Base-by-base conservation (phyloP, 2,113 vertebrate species). In the Macaca mulatta region DNA sequence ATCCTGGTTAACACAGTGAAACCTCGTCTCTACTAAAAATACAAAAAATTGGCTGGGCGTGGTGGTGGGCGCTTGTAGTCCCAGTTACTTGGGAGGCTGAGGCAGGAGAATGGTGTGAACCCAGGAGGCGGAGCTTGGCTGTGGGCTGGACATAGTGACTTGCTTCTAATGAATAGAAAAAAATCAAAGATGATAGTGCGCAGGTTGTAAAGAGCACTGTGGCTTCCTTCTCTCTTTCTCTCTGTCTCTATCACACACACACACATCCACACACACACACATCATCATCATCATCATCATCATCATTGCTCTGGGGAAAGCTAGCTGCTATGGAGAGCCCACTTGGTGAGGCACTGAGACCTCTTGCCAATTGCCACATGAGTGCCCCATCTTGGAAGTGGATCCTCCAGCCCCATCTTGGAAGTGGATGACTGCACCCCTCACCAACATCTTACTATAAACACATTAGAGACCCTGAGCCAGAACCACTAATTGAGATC, bases 41-140 rank as follows among this genome's bases (percentile, higher is more conserved):
- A 61, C 59, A 27, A 61, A 61, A 61, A 61, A 61, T 35, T 69
- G 35, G 14, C 32, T 3, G 1, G 67, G 14, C 0, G 3, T 69
- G 67, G 67, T 8, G 67, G 32, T 1, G 0, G 6, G 32, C 0
- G 7, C 32, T 32, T 69, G 32, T 35, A 69, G 32, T 35, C 67
- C 64, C 67, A 69, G 32, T 32, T 35, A 69, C 67, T 35, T 2
- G 7, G 61, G 25, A 64, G 61, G 27, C 61, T 64, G 27, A 64
- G 27, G 67, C 30, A 35, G 67, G 7, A 69, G 32, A 35, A 69
- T 69, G 13, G 6, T 0, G 14, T 69, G 13, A 35, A 35, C 67
- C 67, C 32, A 3, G 64, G 64, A 69, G 64, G 12, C 6, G 0
- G 32, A 35, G 67, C 30, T 50, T 50, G 48, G 8, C 45, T 45